Percentiles rank a stretch among this genome's conserved stretches.
phyloP scores from a whole-genome alignment of 2,797 vertebrate species.

The Helarctos malayanus region DNA sequence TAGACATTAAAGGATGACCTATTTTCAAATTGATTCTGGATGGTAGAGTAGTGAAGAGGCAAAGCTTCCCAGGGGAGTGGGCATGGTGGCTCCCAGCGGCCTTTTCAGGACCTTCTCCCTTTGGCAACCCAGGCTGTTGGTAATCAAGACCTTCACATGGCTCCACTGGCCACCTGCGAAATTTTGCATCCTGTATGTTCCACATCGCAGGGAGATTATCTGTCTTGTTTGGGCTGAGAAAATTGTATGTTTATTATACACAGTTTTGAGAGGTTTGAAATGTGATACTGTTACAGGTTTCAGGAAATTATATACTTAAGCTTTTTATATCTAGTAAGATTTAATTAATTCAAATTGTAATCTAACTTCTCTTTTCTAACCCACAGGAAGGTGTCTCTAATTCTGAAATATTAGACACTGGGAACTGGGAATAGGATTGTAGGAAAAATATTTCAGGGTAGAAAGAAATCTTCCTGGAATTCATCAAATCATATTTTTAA shows the following conservation, averaged over 20 bases:
- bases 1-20: background rate
- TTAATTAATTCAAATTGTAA: constrained; percentile 13
- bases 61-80: background rate
- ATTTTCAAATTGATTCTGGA: background rate
- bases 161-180: background rate
- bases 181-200: background rate
- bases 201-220: background rate
- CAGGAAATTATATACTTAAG: background rate
- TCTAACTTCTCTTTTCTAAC: background rate
- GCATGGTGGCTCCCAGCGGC: no score
- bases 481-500: background rate
- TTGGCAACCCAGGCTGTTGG: background rate
- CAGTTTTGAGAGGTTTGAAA: background rate
- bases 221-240: background rate
- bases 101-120: background rate
- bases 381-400: background rate
- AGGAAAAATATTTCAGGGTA: constrained; percentile 16
- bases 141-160: rapidly evolving
- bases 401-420: background rate
- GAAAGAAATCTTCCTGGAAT: background rate
- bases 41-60: background rate
- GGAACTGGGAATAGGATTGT: background rate
- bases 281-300: background rate
- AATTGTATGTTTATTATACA: background rate
- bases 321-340: background rate